Base-by-base conservation (phyloP, 2,888 invertebrate species). In the Deilephila porcellus region DNA sequence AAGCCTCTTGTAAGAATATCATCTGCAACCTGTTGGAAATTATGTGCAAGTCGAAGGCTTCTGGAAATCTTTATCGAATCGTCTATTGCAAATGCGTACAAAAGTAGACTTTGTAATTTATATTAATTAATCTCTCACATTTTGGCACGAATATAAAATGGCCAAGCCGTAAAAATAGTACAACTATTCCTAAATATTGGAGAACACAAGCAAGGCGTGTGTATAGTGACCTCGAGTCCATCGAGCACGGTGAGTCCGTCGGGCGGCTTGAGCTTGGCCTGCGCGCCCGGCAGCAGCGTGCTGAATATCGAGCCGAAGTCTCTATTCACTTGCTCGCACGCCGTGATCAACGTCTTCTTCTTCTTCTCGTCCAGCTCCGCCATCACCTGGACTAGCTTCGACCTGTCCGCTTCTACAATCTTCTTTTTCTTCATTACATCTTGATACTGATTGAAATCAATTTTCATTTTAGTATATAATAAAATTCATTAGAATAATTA, bases 301-400 rank as follows among this genome's bases (percentile, higher is more conserved):
- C 97, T 96, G 93, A 99, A 99, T 88, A 99, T 99, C 52, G 98
- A 97, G 14, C 98, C 98, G 90, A 99, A 99, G 94, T 99, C 99
- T 86, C 96, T 95, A 87, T 98, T 98, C 0, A 99, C 98, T 76
- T 97, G 96, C 80, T 96, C 96, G 96, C 98, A 98, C 3, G 99
- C 99, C 73, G 96, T 94, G 73, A 96, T 93, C 20, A 99, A 93
- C 14, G 98, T 97, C 78, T 96, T 95, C 84, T 97, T 97, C 91
- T 99, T 99, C 93, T 98, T 98, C 83, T 97, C 96, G 90, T 99
- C 99, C 86, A 99, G 95, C 86, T 98, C 97, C 29, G 95, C 95
- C 84, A 99, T 99, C 25, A 98, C 97, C 73, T 96, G 95, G 71
- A 96, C 95, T 70, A 98, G 96, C 85, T 97, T 97, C 3, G 94